These are phyloP conservation scores for Euborellia annulipes DNA, from an alignment of 1,140 invertebrate species.

Conservation along the genomic window DNA sequence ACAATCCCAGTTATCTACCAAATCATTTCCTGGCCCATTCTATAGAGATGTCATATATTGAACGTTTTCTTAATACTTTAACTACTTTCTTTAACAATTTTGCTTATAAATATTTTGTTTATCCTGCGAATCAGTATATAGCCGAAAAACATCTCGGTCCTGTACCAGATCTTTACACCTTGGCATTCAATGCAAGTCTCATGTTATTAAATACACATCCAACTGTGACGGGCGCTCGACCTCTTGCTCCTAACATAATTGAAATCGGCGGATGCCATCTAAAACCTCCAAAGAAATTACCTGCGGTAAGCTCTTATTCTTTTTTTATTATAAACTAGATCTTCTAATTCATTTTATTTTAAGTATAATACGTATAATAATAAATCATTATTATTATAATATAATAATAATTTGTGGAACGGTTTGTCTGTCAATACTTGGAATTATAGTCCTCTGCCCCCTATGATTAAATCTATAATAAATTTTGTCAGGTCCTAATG, in stretches of 20 bases:
- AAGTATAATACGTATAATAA: no score
- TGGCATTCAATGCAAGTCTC: conserved; percentile 21
- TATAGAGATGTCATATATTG: conserved; percentile 35
- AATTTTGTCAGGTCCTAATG: no score
- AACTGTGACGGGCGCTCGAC: conserved; percentile 23
- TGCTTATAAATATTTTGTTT: no score
- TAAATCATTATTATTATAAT: no score
- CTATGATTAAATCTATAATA: no score
- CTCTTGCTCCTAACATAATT: conserved; percentile 24
- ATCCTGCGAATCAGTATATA: neutral
- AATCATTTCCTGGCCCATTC: conserved; percentile 33
- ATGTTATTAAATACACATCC: conserved; percentile 28
- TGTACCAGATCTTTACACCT: conserved; percentile 12
- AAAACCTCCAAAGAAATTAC: conserved; percentile 10
- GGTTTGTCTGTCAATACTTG: no score
- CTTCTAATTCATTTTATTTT: no score
- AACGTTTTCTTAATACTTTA: conserved; percentile 35
- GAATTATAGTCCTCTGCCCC: no score
- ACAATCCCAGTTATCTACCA: conserved; percentile 19
- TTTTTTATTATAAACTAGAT: no score
- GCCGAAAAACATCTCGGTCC: conserved; percentile 8
- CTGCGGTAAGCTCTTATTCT: conserved; percentile 1
- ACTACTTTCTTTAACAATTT: conserved; percentile 2
- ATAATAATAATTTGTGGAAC: no score
- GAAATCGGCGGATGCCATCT: conserved; percentile 30